These are phyloP conservation scores for Nothoprocta pentlandii DNA, from an alignment of 2,113 vertebrate genomes.

Conservation along the genomic window DNA sequence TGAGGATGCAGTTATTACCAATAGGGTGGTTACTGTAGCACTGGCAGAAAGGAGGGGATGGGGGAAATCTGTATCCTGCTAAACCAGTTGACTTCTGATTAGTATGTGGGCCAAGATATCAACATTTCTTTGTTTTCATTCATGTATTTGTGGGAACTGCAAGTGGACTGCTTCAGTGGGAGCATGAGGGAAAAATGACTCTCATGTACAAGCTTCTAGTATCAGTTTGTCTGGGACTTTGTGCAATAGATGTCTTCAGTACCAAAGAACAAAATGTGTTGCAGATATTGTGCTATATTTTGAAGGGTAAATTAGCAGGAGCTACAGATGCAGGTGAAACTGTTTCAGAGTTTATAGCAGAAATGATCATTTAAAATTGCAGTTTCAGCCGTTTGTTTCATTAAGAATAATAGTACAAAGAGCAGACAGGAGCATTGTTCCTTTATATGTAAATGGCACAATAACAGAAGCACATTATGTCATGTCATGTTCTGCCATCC, in stretches of 20 bases:
- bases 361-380: neutral
- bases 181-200: neutral
- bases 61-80: neutral
- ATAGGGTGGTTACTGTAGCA: neutral
- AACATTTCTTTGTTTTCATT: neutral
- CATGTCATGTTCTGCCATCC: neutral
- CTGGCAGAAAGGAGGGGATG: neutral
- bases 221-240: neutral
- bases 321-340: neutral
- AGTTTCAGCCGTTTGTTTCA: neutral
- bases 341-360: neutral
- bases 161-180: neutral
- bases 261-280: neutral
- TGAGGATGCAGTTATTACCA: neutral
- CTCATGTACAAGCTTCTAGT: neutral
- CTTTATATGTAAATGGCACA: neutral
- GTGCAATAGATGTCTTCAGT: neutral
- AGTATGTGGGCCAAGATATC: neutral
- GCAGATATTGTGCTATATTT: neutral
- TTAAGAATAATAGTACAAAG: neutral
- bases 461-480: neutral
- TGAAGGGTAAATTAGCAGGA: neutral
- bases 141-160: neutral
- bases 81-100: neutral
- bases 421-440: neutral